phyloP scores from a whole-genome alignment of 2,113 vertebrate species.

The Syngnathus floridae region DNA sequence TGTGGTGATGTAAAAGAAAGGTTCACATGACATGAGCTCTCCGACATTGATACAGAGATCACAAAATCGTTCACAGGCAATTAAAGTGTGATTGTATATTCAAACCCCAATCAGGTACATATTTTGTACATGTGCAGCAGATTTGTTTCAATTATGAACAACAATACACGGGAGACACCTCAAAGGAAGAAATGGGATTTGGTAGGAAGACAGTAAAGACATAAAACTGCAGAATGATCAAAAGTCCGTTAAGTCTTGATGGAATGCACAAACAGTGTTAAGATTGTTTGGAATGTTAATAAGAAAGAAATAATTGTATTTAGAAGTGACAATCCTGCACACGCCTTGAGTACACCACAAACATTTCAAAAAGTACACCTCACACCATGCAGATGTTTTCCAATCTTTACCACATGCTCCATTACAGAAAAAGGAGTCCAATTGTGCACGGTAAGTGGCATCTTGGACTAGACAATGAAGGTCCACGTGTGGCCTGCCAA shows the following conservation, averaged over 20 bases:
- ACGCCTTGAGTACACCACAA: background rate
- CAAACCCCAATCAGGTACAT: conserved; percentile 7
- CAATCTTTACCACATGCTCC: conserved; percentile 48
- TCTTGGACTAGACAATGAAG: conserved; percentile 1
- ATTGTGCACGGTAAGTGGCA: conserved; percentile 8
- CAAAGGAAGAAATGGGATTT: conserved; percentile 27
- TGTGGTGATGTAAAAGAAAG: conserved; percentile 7
- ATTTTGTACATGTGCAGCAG: conserved; percentile 23
- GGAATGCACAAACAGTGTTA: background rate
- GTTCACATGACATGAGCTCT: conserved; percentile 25
- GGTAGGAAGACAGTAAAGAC: conserved; percentile 17
- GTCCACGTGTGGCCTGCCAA: conserved; percentile 26
- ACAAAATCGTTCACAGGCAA: conserved; percentile 24
- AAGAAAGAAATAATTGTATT: background rate
- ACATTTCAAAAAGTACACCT: conserved; percentile 25
- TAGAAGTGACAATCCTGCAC: conserved; percentile 3
- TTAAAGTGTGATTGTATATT: conserved; percentile 6
- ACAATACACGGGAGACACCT: conserved; percentile 37
- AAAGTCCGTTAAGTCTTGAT: conserved; percentile 3
- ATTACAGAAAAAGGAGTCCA: conserved; percentile 14
- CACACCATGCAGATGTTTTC: conserved; percentile 54
- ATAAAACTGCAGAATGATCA: conserved; percentile 25
- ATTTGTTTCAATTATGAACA: conserved; percentile 24
- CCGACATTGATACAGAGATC: background rate
- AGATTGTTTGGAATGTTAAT: conserved; percentile 1